Evolutionary conservation across 2,888 invertebrate genomes (phyloP), one percentile per base, ranked within the genome.

Genomic region (Uropetala carovei): DNA sequence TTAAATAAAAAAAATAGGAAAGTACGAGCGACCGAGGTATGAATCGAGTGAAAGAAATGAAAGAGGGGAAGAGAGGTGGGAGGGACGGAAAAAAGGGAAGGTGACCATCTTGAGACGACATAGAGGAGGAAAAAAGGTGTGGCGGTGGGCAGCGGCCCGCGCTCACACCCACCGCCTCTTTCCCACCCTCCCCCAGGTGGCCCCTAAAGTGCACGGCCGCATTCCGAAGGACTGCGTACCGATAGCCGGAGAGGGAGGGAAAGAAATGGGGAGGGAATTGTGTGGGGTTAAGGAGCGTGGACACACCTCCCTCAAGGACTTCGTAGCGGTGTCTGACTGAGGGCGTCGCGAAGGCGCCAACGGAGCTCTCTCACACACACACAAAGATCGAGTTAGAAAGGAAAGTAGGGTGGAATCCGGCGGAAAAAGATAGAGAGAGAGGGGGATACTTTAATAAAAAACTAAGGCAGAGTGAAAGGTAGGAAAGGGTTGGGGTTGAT

Each of bases 271-370:
- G 43, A 43, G 43, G 43, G 43, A 43, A 43, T 43, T 43, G 43
- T 43, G 43, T 43, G 43, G 43, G 43, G 43, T 43, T 43, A 43
- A 43, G 43, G 43, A 43, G 43, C 43, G 43, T 43, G 75, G 75
- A 22, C 75, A 75, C 75, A 27, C 75, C 75, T 75, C 75, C 75
- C 10, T 75, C 75, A 75, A 75, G 75, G 75, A 75, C 75, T 75
- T n/a, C 10, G 22, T 8, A 27, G 5, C 22, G 27, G 22, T 1
- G 27, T 4, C 1, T 3, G 27, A 75, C 43, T 43, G 43, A 75
- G 43, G 43, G 43, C 43, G 43, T 43, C 43, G 43, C 43, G 43
- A 43, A 43, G 43, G 43, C 43, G 43, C 43, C 43, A 18, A n/a
- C 64, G 5, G 18, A 18, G 64, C 64, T n/a, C 64, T n/a, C n/a